phyloP scores from a whole-genome alignment of 2,888 invertebrate genomes.

The Drosophila birchii region DNA sequence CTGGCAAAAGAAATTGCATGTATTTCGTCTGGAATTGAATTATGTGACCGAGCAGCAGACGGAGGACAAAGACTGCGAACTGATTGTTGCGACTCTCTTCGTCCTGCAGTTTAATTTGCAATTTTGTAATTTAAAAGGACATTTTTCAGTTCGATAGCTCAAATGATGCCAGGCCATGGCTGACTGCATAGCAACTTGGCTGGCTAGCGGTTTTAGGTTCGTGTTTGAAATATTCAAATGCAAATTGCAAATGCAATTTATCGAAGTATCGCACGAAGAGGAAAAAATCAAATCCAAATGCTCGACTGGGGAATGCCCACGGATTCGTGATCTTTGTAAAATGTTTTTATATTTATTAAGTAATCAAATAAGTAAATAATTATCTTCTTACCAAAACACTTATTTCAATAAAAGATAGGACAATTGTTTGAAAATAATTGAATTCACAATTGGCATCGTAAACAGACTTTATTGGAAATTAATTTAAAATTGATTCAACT shows the following conservation, averaged over 20 bases:
- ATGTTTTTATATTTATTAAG: background rate
- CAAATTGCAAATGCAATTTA: slow-evolving; percentile 56
- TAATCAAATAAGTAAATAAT: no score
- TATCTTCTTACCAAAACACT: background rate
- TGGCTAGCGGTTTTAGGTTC: slow-evolving; percentile 48
- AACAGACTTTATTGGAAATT: background rate
- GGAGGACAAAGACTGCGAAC: slow-evolving; percentile 30
- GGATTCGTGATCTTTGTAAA: background rate
- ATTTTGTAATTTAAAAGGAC: slow-evolving; percentile 79
- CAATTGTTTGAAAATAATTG: slow-evolving; percentile 4
- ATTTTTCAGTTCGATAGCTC: slow-evolving; percentile 79
- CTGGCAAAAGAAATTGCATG: slow-evolving; percentile 73
- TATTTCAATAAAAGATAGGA: background rate
- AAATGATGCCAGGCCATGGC: slow-evolving; percentile 69
- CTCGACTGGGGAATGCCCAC: slow-evolving; percentile 27
- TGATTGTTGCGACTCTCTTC: slow-evolving; percentile 46
- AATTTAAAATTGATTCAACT: slow-evolving; percentile 3
- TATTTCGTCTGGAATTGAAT: slow-evolving; percentile 77
- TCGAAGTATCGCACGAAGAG: slow-evolving; percentile 28
- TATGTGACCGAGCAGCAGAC: slow-evolving; percentile 63
- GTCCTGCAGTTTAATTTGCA: slow-evolving; percentile 74
- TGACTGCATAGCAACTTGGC: slow-evolving; percentile 45
- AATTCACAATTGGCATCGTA: background rate
- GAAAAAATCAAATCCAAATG: slow-evolving; percentile 15
- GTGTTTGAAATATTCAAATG: slow-evolving; percentile 51